These are phyloP conservation scores for Cerceris ruficornis DNA, from an alignment of 2,888 invertebrate genomes.

Conservation along the genomic window DNA sequence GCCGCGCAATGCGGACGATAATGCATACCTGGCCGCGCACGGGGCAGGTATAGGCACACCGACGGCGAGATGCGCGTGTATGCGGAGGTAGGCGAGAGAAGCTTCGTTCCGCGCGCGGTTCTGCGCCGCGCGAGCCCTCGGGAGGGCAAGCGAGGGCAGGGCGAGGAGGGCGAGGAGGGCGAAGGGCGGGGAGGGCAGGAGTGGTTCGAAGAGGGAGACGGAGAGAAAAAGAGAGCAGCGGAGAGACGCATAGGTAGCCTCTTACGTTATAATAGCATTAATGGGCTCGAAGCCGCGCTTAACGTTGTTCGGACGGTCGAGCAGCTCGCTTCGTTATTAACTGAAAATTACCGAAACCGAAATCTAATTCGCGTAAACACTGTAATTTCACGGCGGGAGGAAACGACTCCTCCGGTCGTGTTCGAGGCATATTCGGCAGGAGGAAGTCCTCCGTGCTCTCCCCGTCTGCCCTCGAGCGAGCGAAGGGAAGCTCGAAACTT, in stretches of 20 bases:
- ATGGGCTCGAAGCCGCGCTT: slow-evolving; percentile 69
- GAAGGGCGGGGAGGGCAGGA: slow-evolving; percentile 16
- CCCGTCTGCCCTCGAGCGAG: no score
- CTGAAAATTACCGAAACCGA: slow-evolving; percentile 80
- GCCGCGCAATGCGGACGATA: slow-evolving; percentile 71
- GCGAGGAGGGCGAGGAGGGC: slow-evolving; percentile 14
- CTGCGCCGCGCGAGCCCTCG: slow-evolving; percentile 11
- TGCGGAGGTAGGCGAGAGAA: no score
- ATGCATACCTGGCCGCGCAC: slow-evolving; percentile 39
- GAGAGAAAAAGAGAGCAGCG: slow-evolving; percentile 21
- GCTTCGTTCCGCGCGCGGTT: slow-evolving; percentile 4
- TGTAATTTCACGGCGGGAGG: slow-evolving; percentile 71
- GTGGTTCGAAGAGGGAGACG: slow-evolving; percentile 5
- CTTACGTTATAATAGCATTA: slow-evolving; percentile 73
- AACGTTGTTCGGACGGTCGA: slow-evolving; percentile 59
- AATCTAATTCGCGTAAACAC: slow-evolving; percentile 80
- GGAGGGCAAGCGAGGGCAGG: slow-evolving; percentile 15
- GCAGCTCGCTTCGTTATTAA: slow-evolving; percentile 75
- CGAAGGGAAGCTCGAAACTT: no score
- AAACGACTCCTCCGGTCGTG: slow-evolving; percentile 35
- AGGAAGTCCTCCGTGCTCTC: neutral
- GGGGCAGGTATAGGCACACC: no score
- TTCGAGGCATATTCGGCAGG: slow-evolving; percentile 3
- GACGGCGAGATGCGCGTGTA: no score
- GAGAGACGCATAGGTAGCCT: slow-evolving; percentile 68